phyloP scores from a whole-genome alignment of 2,113 vertebrate species.

The Candoia aspera region DNA sequence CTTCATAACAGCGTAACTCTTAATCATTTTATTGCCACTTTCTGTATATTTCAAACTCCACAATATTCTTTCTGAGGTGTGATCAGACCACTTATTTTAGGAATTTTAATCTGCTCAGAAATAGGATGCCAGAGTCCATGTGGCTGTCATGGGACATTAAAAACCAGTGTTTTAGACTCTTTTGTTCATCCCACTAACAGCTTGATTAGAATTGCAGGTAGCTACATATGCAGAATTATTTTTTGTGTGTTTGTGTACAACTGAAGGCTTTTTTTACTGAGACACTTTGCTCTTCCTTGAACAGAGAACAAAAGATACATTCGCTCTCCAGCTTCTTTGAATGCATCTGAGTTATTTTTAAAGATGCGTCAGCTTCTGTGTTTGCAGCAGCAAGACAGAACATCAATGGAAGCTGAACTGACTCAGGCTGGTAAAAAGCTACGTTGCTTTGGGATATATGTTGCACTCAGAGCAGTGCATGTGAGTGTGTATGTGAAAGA shows the following conservation, averaged over 20 bases:
- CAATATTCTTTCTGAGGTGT: not conserved
- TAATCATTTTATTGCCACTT: not conserved
- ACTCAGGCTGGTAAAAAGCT: not conserved
- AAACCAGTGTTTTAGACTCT: not conserved
- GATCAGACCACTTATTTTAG: not conserved
- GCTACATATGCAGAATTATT: not conserved
- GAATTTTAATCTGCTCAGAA: not conserved
- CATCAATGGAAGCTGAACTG: not conserved
- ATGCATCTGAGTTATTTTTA: slow-evolving; percentile 12
- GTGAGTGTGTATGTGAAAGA: not conserved
- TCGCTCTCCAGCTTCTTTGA: not conserved
- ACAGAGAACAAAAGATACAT: not conserved
- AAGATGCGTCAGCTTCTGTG: slow-evolving; percentile 6
- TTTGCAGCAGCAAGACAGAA: not conserved
- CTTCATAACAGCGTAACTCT: not conserved
- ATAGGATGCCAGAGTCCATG: not conserved
- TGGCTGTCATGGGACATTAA: not conserved
- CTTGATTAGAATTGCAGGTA: not conserved
- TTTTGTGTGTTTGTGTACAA: not conserved
- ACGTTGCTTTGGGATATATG: not conserved
- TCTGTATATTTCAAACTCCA: not conserved
- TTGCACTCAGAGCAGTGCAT: not conserved
- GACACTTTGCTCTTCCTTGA: not conserved
- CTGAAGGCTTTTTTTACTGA: not conserved
- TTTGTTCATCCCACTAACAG: not conserved